Conservation (phyloP, 2,888 invertebrate genomes). For the Operophtera brumata region DNA sequence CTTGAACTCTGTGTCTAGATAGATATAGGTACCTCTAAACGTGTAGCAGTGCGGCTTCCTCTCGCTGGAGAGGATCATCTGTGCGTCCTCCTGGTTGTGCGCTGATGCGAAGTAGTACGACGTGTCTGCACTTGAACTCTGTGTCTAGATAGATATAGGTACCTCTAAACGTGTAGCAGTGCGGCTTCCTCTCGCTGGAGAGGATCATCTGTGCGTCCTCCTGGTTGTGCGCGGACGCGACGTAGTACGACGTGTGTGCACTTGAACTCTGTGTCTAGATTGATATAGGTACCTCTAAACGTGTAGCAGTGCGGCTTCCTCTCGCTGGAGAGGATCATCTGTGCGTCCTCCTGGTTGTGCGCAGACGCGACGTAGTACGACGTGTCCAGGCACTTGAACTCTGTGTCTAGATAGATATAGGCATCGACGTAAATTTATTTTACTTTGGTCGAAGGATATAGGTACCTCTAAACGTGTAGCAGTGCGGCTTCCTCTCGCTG, state of each 20-base stretch:
- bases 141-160: constrained; percentile 36
- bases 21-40: constrained; percentile 63
- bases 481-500: constrained; percentile 72
- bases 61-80: constrained; percentile 73
- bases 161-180: constrained; percentile 75
- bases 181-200: constrained; percentile 70
- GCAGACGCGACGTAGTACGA: constrained; percentile 73
- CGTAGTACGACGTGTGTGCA: constrained; percentile 74
- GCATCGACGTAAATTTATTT: no score
- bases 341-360: constrained; percentile 73
- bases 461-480: constrained; percentile 73
- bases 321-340: constrained; percentile 73
- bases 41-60: constrained; percentile 74
- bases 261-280: constrained; percentile 58
- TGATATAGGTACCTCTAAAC: constrained; percentile 57
- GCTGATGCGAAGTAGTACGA: constrained; percentile 73
- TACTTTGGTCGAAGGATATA: no score
- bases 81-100: constrained; percentile 73
- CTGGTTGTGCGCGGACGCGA: constrained; percentile 72
- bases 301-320: constrained; percentile 74
- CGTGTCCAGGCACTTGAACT: constrained; percentile 74
- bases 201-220: constrained; percentile 75
- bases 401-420: constrained; percentile 24
- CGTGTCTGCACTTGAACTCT: constrained; percentile 73
- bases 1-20: constrained; percentile 39